phyloP scores from a whole-genome alignment of 2,797 vertebrate species.

The Cyprinella venusta region DNA sequence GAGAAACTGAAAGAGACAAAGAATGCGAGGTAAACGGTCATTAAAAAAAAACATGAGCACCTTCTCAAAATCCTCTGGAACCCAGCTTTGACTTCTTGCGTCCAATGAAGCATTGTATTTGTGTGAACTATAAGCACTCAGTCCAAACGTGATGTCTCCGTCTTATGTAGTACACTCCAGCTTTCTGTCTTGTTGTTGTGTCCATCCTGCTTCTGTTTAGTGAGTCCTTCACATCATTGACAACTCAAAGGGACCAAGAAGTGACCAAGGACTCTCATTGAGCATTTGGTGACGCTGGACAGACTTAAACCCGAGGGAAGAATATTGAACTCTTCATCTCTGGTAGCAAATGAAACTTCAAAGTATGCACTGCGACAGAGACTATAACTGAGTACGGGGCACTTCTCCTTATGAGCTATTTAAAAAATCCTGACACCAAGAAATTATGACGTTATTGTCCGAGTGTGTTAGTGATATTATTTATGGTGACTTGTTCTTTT shows the following conservation, averaged over 20 bases:
- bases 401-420: conserved; percentile 73
- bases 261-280: conserved; percentile 19
- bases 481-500: conserved; percentile 76
- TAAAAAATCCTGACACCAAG: conserved; percentile 74
- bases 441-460: conserved; percentile 77
- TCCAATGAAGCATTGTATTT: conserved; percentile 47
- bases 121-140: conserved; percentile 27
- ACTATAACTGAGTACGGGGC: conserved; percentile 58
- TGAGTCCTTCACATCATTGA: conserved; percentile 17
- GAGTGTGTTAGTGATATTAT: conserved; percentile 81
- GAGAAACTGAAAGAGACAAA: conserved; percentile 28
- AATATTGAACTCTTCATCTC: conserved; percentile 6
- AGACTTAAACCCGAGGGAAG: conserved; percentile 36
- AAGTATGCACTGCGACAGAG: conserved; percentile 42
- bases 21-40: conserved; percentile 44
- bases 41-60: conserved; percentile 16
- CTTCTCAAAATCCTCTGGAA: conserved; percentile 35
- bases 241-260: conserved; percentile 36
- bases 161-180: conserved; percentile 25
- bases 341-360: conserved; percentile 23
- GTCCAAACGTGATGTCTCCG: conserved; percentile 4
- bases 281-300: not conserved
- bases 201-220: conserved; percentile 39
- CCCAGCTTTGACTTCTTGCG: conserved; percentile 27
- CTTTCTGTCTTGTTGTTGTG: conserved; percentile 38